Percentiles rank a stretch among this genome's conserved stretches.
Evolutionary conservation across 2,113 vertebrate species (phyloP).

Genomic region (Epinephelus moara): DNA sequence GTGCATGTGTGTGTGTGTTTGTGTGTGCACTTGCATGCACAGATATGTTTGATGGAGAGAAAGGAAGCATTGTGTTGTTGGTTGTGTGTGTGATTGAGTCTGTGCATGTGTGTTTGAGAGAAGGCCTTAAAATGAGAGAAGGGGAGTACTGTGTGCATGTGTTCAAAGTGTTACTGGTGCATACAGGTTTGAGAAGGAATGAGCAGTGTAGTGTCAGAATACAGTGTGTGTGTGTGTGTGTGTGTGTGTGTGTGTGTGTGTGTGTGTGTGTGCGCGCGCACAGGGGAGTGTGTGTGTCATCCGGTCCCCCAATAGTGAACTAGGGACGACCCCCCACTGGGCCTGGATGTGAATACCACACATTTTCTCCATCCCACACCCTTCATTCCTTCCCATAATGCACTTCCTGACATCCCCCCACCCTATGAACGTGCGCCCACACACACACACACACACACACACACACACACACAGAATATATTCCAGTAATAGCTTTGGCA

Average conservation of each 20-base stretch:
- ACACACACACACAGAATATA: conserved; percentile 13
- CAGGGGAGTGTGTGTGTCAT: conserved; percentile 30
- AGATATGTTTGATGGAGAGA: neutral
- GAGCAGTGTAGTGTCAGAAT: neutral
- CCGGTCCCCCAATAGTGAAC: conserved; percentile 1
- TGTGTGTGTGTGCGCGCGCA: conserved; percentile 1
- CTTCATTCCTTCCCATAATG: conserved; percentile 55
- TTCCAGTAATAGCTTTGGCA: conserved; percentile 56
- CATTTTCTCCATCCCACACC: conserved; percentile 63
- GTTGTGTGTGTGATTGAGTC: neutral
- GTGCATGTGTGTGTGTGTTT: neutral
- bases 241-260: conserved; percentile 31
- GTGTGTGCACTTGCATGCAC: neutral
- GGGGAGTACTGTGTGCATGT: neutral
- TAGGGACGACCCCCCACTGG: conserved; percentile 17
- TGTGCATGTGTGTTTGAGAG: neutral
- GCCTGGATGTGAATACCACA: conserved; percentile 60
- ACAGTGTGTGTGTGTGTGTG: conserved; percentile 10
- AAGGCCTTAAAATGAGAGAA: neutral
- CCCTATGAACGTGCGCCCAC: neutral
- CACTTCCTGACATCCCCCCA: conserved; percentile 41
- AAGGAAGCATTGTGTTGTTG: conserved; percentile 9
- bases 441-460: conserved; percentile 16
- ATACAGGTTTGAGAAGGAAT: neutral
- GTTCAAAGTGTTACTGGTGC: neutral